Base-by-base conservation (phyloP, 2,113 vertebrate genomes). In the Myotis davidii region DNA sequence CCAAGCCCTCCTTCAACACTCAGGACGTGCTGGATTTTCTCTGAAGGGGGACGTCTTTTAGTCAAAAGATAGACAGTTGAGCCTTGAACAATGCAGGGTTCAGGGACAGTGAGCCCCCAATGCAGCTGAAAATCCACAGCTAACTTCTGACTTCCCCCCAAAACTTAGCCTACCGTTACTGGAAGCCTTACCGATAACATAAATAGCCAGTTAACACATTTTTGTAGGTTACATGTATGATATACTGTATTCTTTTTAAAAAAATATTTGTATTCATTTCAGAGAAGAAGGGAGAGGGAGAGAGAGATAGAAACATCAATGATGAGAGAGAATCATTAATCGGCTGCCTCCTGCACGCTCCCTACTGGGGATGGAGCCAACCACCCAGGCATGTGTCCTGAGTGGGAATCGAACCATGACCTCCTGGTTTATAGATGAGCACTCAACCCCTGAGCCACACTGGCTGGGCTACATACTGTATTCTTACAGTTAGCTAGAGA, bases 1-100 rank as follows among this genome's bases (percentile, higher is more conserved):
- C 23, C 6, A 23, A 54, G 34, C 0, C 50, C 27, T n/a, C 34
- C 61, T 18, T 37, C 27, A 4, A 52, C 0, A 0, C 70, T 85
- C 42, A 50, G 69, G 48, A 34, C 29, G 39, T 1, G 25, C 3
- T 25, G 32, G 29, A 42, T 67, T 32, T 48, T 52, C 34, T 83
- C 27, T 37, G 48, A 54, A 85, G 45, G 9, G 5, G 18, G 42
- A 73, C 45, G 56, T 23, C 42, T 72, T 65, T 45, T 32, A 9
- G 29, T 32, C 42, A 32, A 78, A 83, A 92, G 10, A 25, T 17
- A 61, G 1, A 29, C 34, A 42, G 37, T 18, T 59, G 7, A 29
- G 1, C 54, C 78, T 61, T 3, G 25, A 82, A 61, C 4, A 29
- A 29, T 29, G 37, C 17, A 4, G 34, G 77, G 78, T 42, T 42